Percentiles rank a stretch among this genome's conserved stretches.
Conservation (phyloP, 2,797 vertebrate genomes). For the Meriones psammophilus region DNA sequence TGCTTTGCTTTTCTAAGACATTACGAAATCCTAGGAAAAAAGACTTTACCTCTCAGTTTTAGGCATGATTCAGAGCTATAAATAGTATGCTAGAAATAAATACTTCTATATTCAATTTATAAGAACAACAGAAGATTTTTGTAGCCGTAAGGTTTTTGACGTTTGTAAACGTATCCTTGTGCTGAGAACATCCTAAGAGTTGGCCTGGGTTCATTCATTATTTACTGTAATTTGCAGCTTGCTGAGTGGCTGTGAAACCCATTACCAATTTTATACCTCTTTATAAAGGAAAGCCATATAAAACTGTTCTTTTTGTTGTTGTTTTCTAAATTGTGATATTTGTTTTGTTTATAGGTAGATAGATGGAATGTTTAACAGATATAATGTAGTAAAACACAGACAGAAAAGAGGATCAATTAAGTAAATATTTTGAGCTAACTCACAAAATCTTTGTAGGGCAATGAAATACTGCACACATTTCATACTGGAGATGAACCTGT, state of each 20-base stretch:
- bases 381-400: background rate
- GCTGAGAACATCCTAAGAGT: conserved; percentile 76
- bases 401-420: background rate
- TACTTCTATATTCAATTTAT: conserved; percentile 80
- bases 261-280: conserved; percentile 68
- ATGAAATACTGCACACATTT: background rate
- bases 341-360: conserved; percentile 39
- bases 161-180: conserved; percentile 73
- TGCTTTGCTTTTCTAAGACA: conserved; percentile 53
- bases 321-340: conserved; percentile 13
- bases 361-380: background rate
- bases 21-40: conserved; percentile 27
- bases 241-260: conserved; percentile 76
- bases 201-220: conserved; percentile 82
- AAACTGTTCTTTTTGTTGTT: conserved; percentile 33
- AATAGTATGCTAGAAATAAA: conserved; percentile 68
- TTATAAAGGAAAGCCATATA: conserved; percentile 54
- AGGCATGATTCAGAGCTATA: conserved; percentile 5
- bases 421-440: background rate
- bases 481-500: background rate
- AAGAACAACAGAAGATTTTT: conserved; percentile 54
- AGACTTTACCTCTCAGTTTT: conserved; percentile 35
- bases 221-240: conserved; percentile 81
- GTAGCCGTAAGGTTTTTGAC: conserved; percentile 80
- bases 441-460: background rate